phyloP scores from a whole-genome alignment of 1,140 invertebrate species.

The Drosophila nikananu region DNA sequence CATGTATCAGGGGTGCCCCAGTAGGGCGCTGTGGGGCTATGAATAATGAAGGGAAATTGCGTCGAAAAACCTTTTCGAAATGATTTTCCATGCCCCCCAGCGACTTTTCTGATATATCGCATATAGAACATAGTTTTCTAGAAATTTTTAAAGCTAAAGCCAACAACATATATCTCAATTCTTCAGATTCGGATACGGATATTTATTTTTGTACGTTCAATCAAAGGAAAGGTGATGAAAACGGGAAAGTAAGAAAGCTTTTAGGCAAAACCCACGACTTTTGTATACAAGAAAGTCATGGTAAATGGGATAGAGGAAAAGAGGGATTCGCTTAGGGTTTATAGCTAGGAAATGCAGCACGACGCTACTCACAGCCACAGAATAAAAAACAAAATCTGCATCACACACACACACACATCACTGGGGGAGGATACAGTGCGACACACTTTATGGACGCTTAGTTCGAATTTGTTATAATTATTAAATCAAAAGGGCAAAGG shows the following conservation, averaged over 20 bases:
- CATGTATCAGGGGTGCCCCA: constrained; percentile 7
- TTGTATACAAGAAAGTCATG: constrained; percentile 6
- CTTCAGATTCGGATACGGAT: constrained; percentile 23
- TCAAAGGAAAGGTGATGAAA: not conserved
- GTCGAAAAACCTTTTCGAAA: not conserved
- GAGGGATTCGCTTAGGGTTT: constrained; percentile 25
- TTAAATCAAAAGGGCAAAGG: not conserved
- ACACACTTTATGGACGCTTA: constrained; percentile 4
- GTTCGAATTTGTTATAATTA: constrained; percentile 28
- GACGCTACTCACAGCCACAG: constrained; percentile 26
- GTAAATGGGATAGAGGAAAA: not conserved
- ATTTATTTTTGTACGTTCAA: constrained; percentile 69
- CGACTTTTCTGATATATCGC: not conserved
- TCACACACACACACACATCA: constrained; percentile 24
- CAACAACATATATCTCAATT: constrained; percentile 23
- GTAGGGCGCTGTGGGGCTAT: not conserved
- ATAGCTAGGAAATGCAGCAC: constrained; percentile 39
- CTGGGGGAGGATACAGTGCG: constrained; percentile 15
- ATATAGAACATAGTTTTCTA: constrained; percentile 70
- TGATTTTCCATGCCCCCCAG: not conserved
- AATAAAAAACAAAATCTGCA: not conserved
- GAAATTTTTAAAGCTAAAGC: constrained; percentile 62
- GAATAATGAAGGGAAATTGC: not conserved
- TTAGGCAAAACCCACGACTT: constrained; percentile 45
- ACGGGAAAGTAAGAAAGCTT: constrained; percentile 20